Base-by-base conservation (phyloP, 2,888 invertebrate species). In the Parascotia fuliginaria region DNA sequence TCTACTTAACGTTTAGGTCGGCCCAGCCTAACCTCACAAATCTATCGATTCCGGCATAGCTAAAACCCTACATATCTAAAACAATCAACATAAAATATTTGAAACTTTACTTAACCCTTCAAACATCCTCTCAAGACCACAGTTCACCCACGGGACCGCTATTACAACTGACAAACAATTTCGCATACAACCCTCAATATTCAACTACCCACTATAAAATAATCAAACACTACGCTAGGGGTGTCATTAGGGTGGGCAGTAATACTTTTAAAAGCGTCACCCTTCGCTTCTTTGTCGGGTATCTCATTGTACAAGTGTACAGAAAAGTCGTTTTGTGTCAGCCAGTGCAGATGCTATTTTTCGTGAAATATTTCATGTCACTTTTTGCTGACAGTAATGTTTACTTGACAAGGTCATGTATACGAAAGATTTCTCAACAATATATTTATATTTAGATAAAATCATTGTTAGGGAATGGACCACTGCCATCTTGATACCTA, bases 251-350 rank as follows among this genome's bases (percentile, higher is more conserved):
- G 70, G 75, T 70, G 77, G 65, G 71, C 70, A 72, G 84, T 90
- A 89, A 91, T 91, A 89, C 87, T 86, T 89, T 89, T 91, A 90
- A 91, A 89, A 91, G 90, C 88, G 77, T 82, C 81, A 77, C 75
- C 77, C 73, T 81, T 80, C 76, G 76, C 73, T 65, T 79, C 83
- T 85, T 85, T 87, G 83, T 81, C 70, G 62, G 66, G 72, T 65
- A 80, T 82, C 75, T 80, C 80, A 83, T 83, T 85, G 85, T 81
- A 80, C 72, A 72, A 65, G 77, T 71, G 75, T 66, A 66, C 65
- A 75, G 77, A 75, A 70, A 79, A 80, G 75, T 79, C 74, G 74
- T 72, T 62, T 65, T 53, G 49, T 28, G 14, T 49, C 48, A 55
- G 32, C 58, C 65, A 28, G 59, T 60, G 54, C 47, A 61, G 58